A percentile compares a stretch with the other conserved stretches of the same genome.
These are phyloP conservation scores for Timandra comae DNA, from an alignment of 2,888 invertebrate species.

Conservation along the genomic window DNA sequence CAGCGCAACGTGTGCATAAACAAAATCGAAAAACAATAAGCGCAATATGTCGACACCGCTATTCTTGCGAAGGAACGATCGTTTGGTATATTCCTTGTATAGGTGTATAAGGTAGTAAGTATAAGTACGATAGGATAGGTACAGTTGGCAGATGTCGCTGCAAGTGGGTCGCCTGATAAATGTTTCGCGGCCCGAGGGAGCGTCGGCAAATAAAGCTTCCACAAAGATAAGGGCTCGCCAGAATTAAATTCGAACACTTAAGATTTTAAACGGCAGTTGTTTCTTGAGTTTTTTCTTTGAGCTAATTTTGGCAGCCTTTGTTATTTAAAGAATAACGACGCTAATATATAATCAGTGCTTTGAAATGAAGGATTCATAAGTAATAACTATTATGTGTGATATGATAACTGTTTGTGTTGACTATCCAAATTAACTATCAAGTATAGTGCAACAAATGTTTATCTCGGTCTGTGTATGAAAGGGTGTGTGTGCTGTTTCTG, in stretches of 20 bases:
- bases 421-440: no score
- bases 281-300: constrained; percentile 18
- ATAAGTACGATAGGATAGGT: constrained; percentile 5
- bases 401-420: no score
- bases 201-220: constrained; percentile 42
- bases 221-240: constrained; percentile 39
- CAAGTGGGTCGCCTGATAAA: constrained; percentile 70
- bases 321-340: no score
- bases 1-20: constrained; percentile 3
- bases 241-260: constrained; percentile 39
- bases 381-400: no score
- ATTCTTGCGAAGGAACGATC: constrained; percentile 35
- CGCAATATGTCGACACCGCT: constrained; percentile 30
- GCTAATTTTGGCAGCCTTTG: no score
- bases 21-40: constrained; percentile 27
- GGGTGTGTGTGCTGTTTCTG: no score
- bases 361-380: no score
- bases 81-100: neutral
- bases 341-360: no score
- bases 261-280: constrained; percentile 28
- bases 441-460: no score
- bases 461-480: no score
- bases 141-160: constrained; percentile 45
- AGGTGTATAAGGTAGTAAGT: constrained; percentile 2
- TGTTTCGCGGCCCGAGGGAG: constrained; percentile 50